A percentile compares a stretch with the other conserved stretches of the same genome.
Conservation (phyloP, 2,113 vertebrate genomes). For the Poeciliopsis turrubarensis region DNA sequence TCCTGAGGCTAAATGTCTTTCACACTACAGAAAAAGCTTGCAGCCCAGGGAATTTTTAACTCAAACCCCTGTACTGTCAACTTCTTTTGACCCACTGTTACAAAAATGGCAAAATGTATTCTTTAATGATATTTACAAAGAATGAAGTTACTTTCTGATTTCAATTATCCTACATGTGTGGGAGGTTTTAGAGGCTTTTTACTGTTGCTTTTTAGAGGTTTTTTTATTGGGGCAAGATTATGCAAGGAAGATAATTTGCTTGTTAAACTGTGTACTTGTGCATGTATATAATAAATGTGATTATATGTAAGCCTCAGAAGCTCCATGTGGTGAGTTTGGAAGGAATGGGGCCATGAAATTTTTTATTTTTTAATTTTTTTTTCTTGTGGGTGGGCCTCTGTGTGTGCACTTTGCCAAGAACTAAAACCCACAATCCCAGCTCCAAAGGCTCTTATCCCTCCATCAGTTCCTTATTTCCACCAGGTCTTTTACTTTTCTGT, state of each 20-base stretch:
- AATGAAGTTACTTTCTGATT: not conserved
- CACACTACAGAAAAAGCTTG: conserved; percentile 27
- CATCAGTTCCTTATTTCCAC: conserved; percentile 41
- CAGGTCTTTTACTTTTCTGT: not conserved
- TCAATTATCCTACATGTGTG: not conserved
- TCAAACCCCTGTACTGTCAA: not conserved
- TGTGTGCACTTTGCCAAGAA: conserved; percentile 52
- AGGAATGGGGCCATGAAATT: conserved; percentile 52
- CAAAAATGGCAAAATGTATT: not conserved
- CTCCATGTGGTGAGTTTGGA: conserved; percentile 38
- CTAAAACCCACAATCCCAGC: conserved; percentile 43
- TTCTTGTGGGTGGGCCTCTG: conserved; percentile 43
- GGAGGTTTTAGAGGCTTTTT: not conserved
- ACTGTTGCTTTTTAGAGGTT: not conserved
- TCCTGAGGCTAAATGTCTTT: conserved; percentile 39
- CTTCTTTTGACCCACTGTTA: not conserved
- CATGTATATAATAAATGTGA: conserved; percentile 15
- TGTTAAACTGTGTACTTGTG: conserved; percentile 20
- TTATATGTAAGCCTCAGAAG: conserved; percentile 16
- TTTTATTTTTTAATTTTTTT: not conserved
- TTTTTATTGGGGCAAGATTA: not conserved
- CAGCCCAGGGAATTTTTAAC: not conserved
- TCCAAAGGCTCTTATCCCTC: conserved; percentile 46
- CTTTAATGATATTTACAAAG: not conserved
- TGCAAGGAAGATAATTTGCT: conserved; percentile 18